These are phyloP conservation scores for Neotoma lepida DNA, from an alignment of 2,113 vertebrate species.

Conservation along the genomic window DNA sequence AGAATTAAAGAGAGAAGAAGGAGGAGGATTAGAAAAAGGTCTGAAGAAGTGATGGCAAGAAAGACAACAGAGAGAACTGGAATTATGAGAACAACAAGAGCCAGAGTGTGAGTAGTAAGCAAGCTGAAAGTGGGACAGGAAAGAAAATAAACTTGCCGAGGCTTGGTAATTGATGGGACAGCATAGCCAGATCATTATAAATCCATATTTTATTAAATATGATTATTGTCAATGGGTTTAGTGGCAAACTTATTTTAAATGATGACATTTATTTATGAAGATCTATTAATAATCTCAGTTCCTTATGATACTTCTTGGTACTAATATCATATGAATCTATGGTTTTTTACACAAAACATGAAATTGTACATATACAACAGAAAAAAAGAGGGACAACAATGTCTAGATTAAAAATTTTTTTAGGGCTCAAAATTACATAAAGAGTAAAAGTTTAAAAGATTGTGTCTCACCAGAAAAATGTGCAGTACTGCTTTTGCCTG, in stretches of 20 bases:
- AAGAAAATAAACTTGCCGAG: too few relatives aligned
- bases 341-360: not conserved
- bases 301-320: not conserved
- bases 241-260: not conserved
- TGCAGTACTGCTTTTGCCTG: slow-evolving; percentile 90
- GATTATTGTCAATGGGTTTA: slow-evolving; percentile 4
- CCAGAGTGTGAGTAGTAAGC: not conserved
- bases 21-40: not conserved
- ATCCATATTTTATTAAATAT: not conserved
- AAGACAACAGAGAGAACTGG: not conserved
- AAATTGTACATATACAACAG: not conserved
- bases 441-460: not conserved
- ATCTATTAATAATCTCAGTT: not conserved
- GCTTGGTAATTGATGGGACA: fast-evolving
- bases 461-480: slow-evolving; percentile 90
- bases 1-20: slow-evolving; percentile 14
- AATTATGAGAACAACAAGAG: not conserved
- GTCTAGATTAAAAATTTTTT: not conserved
- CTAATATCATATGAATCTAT: not conserved
- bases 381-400: not conserved
- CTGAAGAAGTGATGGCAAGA: not conserved
- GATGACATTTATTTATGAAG: not conserved
- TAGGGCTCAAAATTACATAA: slow-evolving; percentile 4
- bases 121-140: not conserved
- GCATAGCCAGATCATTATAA: not conserved